These are phyloP conservation scores for Semnornis frantzii DNA, from an alignment of 2,113 vertebrate genomes.

Conservation along the genomic window DNA sequence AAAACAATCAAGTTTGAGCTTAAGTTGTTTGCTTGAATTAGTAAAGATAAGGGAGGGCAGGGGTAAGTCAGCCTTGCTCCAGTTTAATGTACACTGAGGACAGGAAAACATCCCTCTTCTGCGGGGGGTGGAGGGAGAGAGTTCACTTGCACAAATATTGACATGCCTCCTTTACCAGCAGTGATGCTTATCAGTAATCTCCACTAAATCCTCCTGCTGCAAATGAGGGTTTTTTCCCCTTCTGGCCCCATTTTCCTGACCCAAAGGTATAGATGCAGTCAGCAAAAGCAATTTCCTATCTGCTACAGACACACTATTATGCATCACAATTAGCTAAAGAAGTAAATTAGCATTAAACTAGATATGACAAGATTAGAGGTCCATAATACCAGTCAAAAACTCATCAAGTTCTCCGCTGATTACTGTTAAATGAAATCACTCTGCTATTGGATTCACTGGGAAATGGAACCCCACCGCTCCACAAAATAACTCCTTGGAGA, in stretches of 20 bases:
- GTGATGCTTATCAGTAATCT: not conserved
- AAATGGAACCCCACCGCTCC: not conserved
- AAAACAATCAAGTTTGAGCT: not conserved
- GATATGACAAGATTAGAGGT: not conserved
- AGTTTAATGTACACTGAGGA: not conserved
- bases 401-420: not conserved
- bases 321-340: not conserved
- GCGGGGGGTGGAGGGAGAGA: not conserved
- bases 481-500: not conserved
- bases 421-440: not conserved
- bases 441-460: not conserved
- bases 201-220: conserved; percentile 21
- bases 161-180: not conserved
- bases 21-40: not conserved
- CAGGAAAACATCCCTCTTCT: not conserved
- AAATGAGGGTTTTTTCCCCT: not conserved
- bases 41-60: not conserved
- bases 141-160: not conserved
- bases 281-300: conserved; percentile 13
- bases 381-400: not conserved
- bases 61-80: not conserved
- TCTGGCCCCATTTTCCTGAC: conserved; percentile 47
- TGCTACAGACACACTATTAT: not conserved
- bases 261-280: not conserved
- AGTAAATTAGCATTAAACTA: not conserved